Conservation (phyloP, 2,888 invertebrate species). For the Campoletis raptor region DNA sequence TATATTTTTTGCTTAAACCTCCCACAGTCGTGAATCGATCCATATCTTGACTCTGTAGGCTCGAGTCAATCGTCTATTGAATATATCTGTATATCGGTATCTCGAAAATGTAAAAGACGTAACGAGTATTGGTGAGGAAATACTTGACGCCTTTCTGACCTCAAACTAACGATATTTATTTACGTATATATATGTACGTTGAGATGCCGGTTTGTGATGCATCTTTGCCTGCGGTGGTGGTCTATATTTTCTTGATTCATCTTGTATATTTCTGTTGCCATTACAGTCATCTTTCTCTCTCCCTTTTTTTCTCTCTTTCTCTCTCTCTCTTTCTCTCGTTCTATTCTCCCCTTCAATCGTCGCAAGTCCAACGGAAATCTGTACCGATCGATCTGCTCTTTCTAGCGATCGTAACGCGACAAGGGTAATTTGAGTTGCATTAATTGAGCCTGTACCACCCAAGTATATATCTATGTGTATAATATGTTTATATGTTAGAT, state of each 20-base stretch:
- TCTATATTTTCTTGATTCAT: constrained; percentile 58
- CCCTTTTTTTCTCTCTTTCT: background rate
- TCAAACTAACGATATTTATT: background rate
- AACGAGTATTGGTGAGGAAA: background rate
- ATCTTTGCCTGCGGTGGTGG: constrained; percentile 56
- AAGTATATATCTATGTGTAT: constrained; percentile 8
- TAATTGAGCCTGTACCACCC: constrained; percentile 73
- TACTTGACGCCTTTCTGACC: constrained; percentile 16
- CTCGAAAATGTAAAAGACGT: constrained; percentile 14
- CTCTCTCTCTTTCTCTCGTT: constrained; percentile 20
- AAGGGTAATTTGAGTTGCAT: constrained; percentile 75
- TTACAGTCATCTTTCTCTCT: constrained; percentile 21
- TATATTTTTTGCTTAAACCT: constrained; percentile 40
- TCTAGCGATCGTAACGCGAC: constrained; percentile 67
- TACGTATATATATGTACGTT: constrained; percentile 3
- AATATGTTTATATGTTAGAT: constrained; percentile 2
- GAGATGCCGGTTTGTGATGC: constrained; percentile 45
- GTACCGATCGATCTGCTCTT: constrained; percentile 70
- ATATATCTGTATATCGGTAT: constrained; percentile 6
- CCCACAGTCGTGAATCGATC: constrained; percentile 60
- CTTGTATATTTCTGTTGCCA: constrained; percentile 26
- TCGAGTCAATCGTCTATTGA: constrained; percentile 24
- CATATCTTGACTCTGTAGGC: constrained; percentile 41
- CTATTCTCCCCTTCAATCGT: constrained; percentile 34
- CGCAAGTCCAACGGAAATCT: constrained; percentile 62